Evolutionary conservation across 2,113 vertebrate species (phyloP), one percentile per base, ranked within the genome.

Genomic region (Oceanodroma tethys): DNA sequence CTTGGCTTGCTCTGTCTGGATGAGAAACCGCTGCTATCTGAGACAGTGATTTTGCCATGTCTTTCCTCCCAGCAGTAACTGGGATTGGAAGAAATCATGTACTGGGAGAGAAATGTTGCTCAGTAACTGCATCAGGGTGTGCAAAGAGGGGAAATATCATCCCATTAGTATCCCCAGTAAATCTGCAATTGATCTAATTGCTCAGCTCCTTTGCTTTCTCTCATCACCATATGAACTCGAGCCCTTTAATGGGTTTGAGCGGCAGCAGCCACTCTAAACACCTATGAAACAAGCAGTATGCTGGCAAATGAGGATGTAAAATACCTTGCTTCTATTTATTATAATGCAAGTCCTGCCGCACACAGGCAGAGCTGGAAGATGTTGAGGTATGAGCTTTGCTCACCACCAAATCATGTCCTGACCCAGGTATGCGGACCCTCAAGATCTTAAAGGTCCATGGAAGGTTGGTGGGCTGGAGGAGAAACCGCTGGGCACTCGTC

Each of bases 1-100:
- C 88, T 93, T 95, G 90, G 88, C 74, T 93, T 96, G 85, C 85
- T 94, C 78, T 6, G 20, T 36, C 55, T 96, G 86, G 83, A 95
- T 92, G 83, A 91, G 76, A 95, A 96, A 95, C 78, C 4, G 0
- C 91, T 66, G 53, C 74, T 95, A 17, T 86, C 88, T 25, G 59
- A 96, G 81, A 80, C 87, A 48, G 83, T 2, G 22, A 73, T 38
- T 76, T 76, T 88, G 66, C 78, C 58, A 26, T 58, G 66, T 73
- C 85, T 94, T 65, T 93, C 68, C 66, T 93, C 62, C 73, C 81
- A 38, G 7, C 45, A 34, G 20, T 19, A 74, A 70, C 59, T 43
- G 58, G 48, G 29, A 43, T 32, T 76, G 84, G 45, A 82, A 91
- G 50, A 70, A 74, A 75, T 25, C 13, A 23, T 18, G 23, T 56